Evolutionary conservation across 2,888 invertebrate species (phyloP), one percentile per base, ranked within the genome.

Genomic region (Lordiphosa andalusiaca): DNA sequence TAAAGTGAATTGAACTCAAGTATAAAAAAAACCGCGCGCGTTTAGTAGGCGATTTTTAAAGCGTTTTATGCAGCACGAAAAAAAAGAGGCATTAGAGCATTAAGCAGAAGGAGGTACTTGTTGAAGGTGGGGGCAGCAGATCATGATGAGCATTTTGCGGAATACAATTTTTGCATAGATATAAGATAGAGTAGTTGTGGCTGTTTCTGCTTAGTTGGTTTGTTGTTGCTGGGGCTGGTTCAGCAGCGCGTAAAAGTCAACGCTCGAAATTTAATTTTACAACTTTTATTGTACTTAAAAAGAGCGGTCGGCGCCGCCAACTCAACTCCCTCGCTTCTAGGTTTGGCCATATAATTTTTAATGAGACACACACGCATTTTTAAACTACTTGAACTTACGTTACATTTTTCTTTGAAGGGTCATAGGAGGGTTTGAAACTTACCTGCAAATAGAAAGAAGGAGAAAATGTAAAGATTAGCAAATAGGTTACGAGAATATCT

Each of bases 211-310:
- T 40, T 7, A 13, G n/a, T 16, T 75, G 30, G 30, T 30, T 30
- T 4, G 50, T 12, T 65, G n/a, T 0, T 59, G 49, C n/a, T 57
- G 62, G 16, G 47, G 60, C 46, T 60, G 64, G 67, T 73, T 60
- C 73, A 84, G 69, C 78, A 73, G 84, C 71, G 84, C 78, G 78
- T 84, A 77, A 78, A 78, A 78, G 78, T 84, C 78, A 78, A 78
- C 84, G 81, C 59, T 80, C 61, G 53, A 75, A 82, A 80, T 78
- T 78, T 62, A 65, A 72, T 64, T 80, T 71, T 71, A 35, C 53
- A 71, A 67, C 69, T 69, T 78, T 82, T 82, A 71, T 69, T 76
- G 78, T 50, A 82, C 78, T 66, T 69, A 59, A 54, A 59, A 54
- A 65, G 54, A 30, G 47, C 30, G 7, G 7, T 25, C 25, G 25